Base-by-base conservation (phyloP, 2,888 invertebrate species). In the Uloborus plumipes region DNA sequence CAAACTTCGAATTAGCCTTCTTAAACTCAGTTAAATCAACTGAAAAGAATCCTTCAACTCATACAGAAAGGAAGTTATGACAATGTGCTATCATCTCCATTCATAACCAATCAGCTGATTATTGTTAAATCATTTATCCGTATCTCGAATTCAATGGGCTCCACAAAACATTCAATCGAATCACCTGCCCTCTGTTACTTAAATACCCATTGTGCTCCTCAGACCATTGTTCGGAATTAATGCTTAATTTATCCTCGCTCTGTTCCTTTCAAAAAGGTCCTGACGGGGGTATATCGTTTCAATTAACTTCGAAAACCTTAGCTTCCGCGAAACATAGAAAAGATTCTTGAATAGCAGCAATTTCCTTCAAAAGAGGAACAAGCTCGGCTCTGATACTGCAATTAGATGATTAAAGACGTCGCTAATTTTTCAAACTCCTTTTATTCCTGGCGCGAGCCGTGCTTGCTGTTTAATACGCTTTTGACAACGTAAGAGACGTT, bases 371-470 rank as follows among this genome's bases (percentile, higher is more conserved):
- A n/a, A 70, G 70, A 55, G 62, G 71, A 77, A 77, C 77, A 64
- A 55, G 70, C 15, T 9, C 49, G 55, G 39, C 49, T 26, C 62
- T 62, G 77, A 77, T 77, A 70, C 77, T 65, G 77, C 77, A 77
- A 77, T 77, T 77, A 77, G 64, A 77, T 77, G 77, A 77, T 77
- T 77, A 77, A 77, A 77, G 77, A 77, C 77, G 55, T 71, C 70
- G 64, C 77, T 77, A 77, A 77, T 77, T 77, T 77, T 77, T 77
- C 77, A 77, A 77, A 77, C 77, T 77, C 66, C 53, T 61, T 53
- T 51, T 64, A 51, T 67, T 18, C 26, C 59, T 66, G 39, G 18
- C n/a, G n/a, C n/a, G 65, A 64, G 71, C 51, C 49, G 65, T 77
- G 64, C 70, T 77, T 64, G 64, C 77, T 70, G 70, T 77, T 77